Evolutionary conservation across 1,140 invertebrate genomes (phyloP), one percentile per base, ranked within the genome.

Genomic region (Aphelenchoides fujianensis): DNA sequence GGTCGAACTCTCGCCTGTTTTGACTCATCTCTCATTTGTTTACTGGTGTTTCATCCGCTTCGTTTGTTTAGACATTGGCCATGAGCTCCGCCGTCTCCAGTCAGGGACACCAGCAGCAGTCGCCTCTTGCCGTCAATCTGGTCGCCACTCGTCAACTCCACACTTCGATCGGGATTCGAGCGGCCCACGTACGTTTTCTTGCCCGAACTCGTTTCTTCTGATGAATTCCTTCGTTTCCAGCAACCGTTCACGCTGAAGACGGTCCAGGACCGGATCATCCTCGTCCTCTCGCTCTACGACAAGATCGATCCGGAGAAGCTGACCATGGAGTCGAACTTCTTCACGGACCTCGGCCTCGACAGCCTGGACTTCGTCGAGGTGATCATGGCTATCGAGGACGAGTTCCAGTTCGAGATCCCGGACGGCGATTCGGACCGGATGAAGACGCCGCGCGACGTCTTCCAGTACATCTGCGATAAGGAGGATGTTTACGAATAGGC

Each of bases 351-450:
- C 74, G 96, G 95, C 41, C 87, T 98, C 71, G 96, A 98, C 85
- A 97, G 94, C 3, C 86, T 99, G 73, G 96, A 99, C 87, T 95
- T 97, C 87, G 95, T 99, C 32, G 96, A 99, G 88, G 90, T 99
- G 52, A 95, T 98, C 69, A 98, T 98, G 94, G 94, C 94, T 1
- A 94, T 99, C 88, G 96, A 98, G 86, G 95, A 98, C 88, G 96
- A 99, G 87, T 99, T 99, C 88, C 93, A 91, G 67, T 97, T 98
- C 88, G 95, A 98, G 89, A 98, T 98, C 84, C 95, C 95, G 12
- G 96, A 98, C 87, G 89, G 88, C 69, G 94, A 98, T 89, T 92
- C 94, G n/a, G 94, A 98, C 82, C 91, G 90, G 84, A 88, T 99
- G 64, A 85, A 94, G 73, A 91, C 89, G 85, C 94, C 94, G 70